Evolutionary conservation across 1,140 invertebrate genomes (phyloP).

Genomic region (Bemisia tabaci): DNA sequence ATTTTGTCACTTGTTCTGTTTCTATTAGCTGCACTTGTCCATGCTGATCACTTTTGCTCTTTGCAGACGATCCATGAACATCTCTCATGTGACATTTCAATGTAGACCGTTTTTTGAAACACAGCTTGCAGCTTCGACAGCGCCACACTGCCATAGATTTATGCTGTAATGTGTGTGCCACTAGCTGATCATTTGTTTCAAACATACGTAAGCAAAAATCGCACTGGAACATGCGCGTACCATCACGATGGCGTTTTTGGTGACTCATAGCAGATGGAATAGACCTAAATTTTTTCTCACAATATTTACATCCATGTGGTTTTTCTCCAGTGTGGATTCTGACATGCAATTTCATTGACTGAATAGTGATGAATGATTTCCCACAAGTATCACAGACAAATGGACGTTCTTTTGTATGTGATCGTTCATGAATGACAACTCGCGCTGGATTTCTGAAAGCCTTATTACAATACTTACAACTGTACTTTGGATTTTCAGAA

Average conservation of each 20-base stretch:
- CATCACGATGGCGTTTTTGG: neutral
- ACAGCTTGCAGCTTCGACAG: neutral
- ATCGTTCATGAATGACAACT: constrained; percentile 40
- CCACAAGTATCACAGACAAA: constrained; percentile 40
- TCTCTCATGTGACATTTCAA: neutral
- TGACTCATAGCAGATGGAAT: constrained; percentile 22
- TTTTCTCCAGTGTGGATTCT: constrained; percentile 67
- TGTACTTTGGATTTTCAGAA: neutral
- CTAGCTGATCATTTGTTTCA: neutral
- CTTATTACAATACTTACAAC: neutral
- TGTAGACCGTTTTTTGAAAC: neutral
- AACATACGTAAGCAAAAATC: neutral
- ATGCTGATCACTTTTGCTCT: neutral
- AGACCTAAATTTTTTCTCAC: constrained; percentile 69
- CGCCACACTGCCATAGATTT: neutral
- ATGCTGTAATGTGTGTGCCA: neutral
- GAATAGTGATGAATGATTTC: constrained; percentile 35
- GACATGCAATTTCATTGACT: constrained; percentile 52
- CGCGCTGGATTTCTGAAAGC: neutral
- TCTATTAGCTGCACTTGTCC: neutral
- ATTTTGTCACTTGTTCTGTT: neutral
- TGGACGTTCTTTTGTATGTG: constrained; percentile 52
- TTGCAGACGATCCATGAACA: neutral
- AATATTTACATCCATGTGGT: constrained; percentile 70
- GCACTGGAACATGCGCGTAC: neutral